Evolutionary conservation across 2,797 vertebrate species (phyloP).

Genomic region (Paedocypris micromegethes): DNA sequence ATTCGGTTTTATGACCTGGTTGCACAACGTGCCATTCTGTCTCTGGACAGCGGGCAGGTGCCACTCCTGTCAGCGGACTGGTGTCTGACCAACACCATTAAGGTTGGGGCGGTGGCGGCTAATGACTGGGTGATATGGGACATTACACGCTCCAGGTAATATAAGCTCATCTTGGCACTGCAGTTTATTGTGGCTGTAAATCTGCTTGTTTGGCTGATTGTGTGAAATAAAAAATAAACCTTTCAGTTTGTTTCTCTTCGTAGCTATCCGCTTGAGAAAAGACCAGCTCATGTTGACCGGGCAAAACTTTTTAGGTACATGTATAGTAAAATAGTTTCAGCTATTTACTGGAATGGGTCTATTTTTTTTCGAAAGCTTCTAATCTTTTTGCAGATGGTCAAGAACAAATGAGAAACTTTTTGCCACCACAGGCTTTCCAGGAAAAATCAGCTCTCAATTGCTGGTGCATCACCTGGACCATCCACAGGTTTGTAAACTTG

Average conservation of each 20-base stretch:
- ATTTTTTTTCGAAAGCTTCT: not conserved
- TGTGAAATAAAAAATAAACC: no score
- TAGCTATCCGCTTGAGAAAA: conserved; percentile 92
- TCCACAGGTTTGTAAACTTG: conserved; percentile 75
- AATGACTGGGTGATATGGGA: conserved; percentile 97
- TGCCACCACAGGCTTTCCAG: conserved; percentile 91
- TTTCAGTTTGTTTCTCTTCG: conserved; percentile 11
- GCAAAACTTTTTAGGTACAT: conserved; percentile 83
- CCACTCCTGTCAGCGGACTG: conserved; percentile 93
- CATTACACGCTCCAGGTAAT: conserved; percentile 88
- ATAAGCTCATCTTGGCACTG: not conserved
- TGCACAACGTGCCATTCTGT: conserved; percentile 89
- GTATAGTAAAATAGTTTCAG: not conserved
- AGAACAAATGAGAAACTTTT: conserved; percentile 87
- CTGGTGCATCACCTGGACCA: conserved; percentile 93
- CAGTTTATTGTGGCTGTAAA: not conserved
- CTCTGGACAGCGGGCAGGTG: conserved; percentile 83
- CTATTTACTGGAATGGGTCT: not conserved
- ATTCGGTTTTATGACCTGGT: conserved; percentile 92
- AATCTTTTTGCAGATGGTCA: conserved; percentile 77
- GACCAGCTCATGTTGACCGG: conserved; percentile 85
- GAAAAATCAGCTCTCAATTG: conserved; percentile 84
- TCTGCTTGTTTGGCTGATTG: not conserved
- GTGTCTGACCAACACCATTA: conserved; percentile 90
- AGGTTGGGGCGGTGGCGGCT: conserved; percentile 89